These are phyloP conservation scores for Halcyon malimbica DNA, from an alignment of 2,113 vertebrate genomes.

Conservation along the genomic window DNA sequence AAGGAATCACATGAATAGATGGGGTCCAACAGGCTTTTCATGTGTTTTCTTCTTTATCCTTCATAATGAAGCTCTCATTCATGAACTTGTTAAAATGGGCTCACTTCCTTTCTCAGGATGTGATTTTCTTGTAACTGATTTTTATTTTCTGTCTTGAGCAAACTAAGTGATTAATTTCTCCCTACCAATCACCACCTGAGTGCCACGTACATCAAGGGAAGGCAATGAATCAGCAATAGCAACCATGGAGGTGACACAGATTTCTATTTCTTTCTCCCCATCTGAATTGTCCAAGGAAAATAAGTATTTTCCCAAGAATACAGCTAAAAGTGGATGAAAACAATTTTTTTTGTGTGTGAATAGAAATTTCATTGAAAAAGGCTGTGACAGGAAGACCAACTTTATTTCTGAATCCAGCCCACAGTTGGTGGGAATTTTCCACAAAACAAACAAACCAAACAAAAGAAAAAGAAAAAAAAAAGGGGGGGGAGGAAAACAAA, in stretches of 20 bases:
- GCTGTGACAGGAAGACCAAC: neutral
- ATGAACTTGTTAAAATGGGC: neutral
- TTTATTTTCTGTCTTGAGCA: neutral
- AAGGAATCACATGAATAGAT: neutral
- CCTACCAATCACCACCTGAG: neutral
- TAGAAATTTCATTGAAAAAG: conserved; percentile 56
- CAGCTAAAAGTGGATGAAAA: neutral
- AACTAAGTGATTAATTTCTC: neutral
- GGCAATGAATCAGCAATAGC: neutral
- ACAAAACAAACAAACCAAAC: conserved; percentile 30
- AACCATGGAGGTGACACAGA: neutral
- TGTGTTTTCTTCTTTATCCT: neutral
- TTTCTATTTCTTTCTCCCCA: neutral
- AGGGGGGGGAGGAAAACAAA: neutral
- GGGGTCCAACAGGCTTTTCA: neutral
- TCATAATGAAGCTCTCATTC: neutral
- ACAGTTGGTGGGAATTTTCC: conserved; percentile 20
- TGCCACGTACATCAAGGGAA: neutral
- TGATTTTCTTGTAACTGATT: neutral
- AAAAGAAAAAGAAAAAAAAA: conserved; percentile 43
- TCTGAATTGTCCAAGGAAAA: conserved; percentile 3
- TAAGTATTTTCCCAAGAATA: neutral
- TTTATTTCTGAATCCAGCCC: conserved; percentile 30
- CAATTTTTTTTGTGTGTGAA: conserved; percentile 6
- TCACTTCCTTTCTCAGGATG: neutral